phyloP scores from a whole-genome alignment of 1,140 invertebrate species.

The Choristoneura fumiferana region DNA sequence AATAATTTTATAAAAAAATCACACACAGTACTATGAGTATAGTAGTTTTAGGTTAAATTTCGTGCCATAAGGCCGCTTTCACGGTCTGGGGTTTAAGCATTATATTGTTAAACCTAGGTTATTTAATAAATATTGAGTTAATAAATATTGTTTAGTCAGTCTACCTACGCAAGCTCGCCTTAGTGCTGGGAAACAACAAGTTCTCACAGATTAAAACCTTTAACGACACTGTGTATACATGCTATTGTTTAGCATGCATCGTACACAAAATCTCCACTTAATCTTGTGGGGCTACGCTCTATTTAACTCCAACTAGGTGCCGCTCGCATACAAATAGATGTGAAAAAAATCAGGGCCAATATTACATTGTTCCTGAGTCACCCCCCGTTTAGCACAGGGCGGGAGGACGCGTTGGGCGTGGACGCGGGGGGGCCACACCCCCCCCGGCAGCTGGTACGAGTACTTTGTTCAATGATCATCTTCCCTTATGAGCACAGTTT shows the following conservation, averaged over 20 bases:
- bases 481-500: slow-evolving; percentile 42
- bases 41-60: too few relatives aligned
- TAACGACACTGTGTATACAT: slow-evolving; percentile 26
- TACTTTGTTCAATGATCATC: slow-evolving; percentile 49
- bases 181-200: slow-evolving; percentile 25
- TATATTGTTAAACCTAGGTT: too few relatives aligned
- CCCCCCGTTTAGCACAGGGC: slow-evolving; percentile 38
- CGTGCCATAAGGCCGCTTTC: too few relatives aligned
- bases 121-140: too few relatives aligned
- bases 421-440: slow-evolving; percentile 44
- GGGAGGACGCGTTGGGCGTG: slow-evolving; percentile 22
- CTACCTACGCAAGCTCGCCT: too few relatives aligned
- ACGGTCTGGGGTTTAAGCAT: too few relatives aligned
- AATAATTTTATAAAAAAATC: too few relatives aligned
- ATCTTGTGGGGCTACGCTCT: slow-evolving; percentile 52
- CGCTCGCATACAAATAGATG: slow-evolving; percentile 45
- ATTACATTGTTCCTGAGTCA: slow-evolving; percentile 51
- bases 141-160: too few relatives aligned
- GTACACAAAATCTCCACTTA: slow-evolving; percentile 52
- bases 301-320: slow-evolving; percentile 60
- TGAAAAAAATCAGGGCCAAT: slow-evolving; percentile 60
- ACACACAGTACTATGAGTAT: too few relatives aligned
- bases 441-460: slow-evolving; percentile 50
- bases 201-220: slow-evolving; percentile 26
- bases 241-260: slow-evolving; percentile 24